These are phyloP conservation scores for Piaya cayana DNA, from an alignment of 2,113 vertebrate genomes.

Conservation along the genomic window DNA sequence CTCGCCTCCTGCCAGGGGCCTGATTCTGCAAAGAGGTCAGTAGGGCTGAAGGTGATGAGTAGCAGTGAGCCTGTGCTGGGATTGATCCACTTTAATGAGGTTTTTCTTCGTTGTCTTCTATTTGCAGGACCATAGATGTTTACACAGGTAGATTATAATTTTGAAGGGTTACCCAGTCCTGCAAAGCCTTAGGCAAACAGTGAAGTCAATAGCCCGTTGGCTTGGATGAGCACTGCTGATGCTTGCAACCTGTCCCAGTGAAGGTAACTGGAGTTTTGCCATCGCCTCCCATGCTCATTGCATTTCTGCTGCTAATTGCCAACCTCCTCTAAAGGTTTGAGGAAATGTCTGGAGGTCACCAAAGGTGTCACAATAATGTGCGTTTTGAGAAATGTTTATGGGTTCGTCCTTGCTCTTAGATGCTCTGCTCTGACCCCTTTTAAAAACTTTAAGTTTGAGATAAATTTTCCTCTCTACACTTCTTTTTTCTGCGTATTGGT, in stretches of 20 bases:
- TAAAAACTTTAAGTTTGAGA: neutral
- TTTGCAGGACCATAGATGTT: neutral
- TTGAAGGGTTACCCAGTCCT: neutral
- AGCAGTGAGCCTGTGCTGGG: neutral
- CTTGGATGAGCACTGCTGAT: neutral
- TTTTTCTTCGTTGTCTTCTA: neutral
- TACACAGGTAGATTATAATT: neutral
- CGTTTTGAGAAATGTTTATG: neutral
- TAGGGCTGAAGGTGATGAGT: neutral
- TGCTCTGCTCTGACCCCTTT: neutral
- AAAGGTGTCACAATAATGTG: neutral
- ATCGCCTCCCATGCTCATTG: rapidly evolving
- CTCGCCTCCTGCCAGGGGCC: neutral
- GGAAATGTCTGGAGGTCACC: neutral
- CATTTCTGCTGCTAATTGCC: neutral
- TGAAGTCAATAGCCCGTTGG: neutral
- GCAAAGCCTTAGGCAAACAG: neutral
- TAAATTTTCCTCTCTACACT: neutral
- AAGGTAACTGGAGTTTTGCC: neutral
- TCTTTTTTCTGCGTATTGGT: neutral
- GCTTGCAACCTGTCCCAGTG: neutral
- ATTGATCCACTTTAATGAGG: neutral
- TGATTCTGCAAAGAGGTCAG: neutral
- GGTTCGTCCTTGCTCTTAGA: neutral
- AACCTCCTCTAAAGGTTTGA: neutral